phyloP scores from a whole-genome alignment of 2,888 invertebrate species.

The Archips crataeganus region DNA sequence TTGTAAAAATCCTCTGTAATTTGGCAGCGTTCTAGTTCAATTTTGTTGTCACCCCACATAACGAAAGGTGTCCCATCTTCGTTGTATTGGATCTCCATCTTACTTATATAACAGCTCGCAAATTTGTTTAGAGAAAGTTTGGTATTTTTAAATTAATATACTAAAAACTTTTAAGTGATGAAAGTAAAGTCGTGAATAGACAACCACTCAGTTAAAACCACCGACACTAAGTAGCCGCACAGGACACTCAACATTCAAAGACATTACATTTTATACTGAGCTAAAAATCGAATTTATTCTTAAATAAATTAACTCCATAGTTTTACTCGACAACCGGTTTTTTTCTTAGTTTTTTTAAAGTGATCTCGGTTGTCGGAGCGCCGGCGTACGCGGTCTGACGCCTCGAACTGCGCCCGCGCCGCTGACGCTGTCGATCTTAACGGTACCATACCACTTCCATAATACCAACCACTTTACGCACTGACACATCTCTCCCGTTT shows the following conservation, averaged over 20 bases:
- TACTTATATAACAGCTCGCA: not conserved
- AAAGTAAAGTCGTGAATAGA: not conserved
- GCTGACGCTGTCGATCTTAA: constrained; percentile 24
- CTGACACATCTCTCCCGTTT: not conserved
- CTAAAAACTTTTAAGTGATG: not conserved
- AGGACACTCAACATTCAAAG: not conserved
- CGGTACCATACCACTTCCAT: constrained; percentile 40
- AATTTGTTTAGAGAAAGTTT: constrained; percentile 8
- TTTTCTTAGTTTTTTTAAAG: constrained; percentile 6
- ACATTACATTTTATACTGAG: constrained; percentile 9
- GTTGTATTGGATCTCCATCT: constrained; percentile 80
- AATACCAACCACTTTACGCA: constrained; percentile 9
- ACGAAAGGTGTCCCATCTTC: constrained; percentile 86
- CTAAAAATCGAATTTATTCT: not conserved
- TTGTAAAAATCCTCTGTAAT: constrained; percentile 82
- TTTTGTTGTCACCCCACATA: constrained; percentile 85
- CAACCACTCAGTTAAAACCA: constrained; percentile 47
- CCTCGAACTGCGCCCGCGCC: constrained; percentile 35
- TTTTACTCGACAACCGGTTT: constrained; percentile 22
- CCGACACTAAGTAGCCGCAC: constrained; percentile 50
- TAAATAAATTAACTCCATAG: not conserved
- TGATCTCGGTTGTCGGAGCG: constrained; percentile 6
- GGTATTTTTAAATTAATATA: not conserved
- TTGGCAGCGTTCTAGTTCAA: constrained; percentile 88
- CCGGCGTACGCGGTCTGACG: constrained; percentile 16